Conservation (phyloP, 1,140 invertebrate species). For the Brachystomella parvula region DNA sequence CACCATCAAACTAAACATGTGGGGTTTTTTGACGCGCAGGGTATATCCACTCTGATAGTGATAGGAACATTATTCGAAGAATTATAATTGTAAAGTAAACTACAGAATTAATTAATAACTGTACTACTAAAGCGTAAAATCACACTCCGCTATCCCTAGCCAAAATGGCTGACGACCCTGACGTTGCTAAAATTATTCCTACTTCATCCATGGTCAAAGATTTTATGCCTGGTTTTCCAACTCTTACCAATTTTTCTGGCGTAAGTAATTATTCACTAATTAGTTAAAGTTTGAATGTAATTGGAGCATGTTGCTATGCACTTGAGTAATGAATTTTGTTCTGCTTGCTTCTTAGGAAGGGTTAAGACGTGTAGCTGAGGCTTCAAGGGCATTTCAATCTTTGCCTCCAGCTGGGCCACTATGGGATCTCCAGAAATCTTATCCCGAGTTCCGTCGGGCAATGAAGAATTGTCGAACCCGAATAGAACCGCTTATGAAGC, state of each 20-base stretch:
- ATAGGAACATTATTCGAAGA: too few species aligned
- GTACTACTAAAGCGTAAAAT: too few species aligned
- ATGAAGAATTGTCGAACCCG: conserved; percentile 52
- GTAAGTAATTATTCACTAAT: not conserved
- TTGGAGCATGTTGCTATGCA: not conserved
- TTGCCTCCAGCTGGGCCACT: conserved; percentile 56
- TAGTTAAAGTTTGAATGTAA: not conserved
- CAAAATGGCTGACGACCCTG: conserved; percentile 1
- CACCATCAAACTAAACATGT: too few species aligned
- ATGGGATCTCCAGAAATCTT: conserved; percentile 61
- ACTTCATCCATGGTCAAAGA: not conserved
- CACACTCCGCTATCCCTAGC: too few species aligned
- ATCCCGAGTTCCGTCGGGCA: conserved; percentile 56
- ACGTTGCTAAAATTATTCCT: not conserved
- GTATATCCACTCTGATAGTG: too few species aligned
- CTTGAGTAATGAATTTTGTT: not conserved
- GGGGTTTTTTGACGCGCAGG: too few species aligned
- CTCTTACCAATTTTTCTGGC: not conserved
- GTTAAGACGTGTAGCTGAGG: conserved; percentile 51
- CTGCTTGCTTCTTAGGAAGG: conserved; percentile 45
- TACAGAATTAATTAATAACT: too few species aligned
- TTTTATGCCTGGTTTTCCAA: conserved; percentile 1
- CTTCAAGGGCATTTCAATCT: conserved; percentile 56
- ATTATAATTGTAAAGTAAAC: too few species aligned
- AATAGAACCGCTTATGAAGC: conserved; percentile 47